These are phyloP conservation scores for Rhea pennata DNA, from an alignment of 2,113 vertebrate species.

Conservation along the genomic window DNA sequence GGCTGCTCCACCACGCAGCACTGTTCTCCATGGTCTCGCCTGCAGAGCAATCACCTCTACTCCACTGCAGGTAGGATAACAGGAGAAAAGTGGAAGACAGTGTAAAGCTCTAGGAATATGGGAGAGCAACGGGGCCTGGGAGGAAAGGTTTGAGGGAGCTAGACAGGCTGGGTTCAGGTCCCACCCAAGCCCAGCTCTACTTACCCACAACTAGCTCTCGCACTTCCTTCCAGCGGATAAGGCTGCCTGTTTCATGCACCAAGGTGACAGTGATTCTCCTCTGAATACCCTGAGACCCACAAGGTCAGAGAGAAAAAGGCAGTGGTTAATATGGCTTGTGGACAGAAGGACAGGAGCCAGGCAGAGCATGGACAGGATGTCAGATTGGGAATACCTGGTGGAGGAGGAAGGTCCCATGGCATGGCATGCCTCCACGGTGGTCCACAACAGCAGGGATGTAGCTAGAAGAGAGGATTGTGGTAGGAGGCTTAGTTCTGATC, in stretches of 20 bases:
- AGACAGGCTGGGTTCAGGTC: not conserved
- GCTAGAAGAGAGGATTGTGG: conserved; percentile 71
- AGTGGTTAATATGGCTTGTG: not conserved
- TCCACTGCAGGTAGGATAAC: not conserved
- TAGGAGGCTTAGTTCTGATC: not conserved
- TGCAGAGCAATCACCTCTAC: not conserved
- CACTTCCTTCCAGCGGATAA: conserved; percentile 93
- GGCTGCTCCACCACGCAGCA: not conserved
- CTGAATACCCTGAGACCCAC: conserved; percentile 88
- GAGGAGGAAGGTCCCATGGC: conserved; percentile 94
- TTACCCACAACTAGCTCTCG: conserved; percentile 96
- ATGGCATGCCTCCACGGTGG: conserved; percentile 94
- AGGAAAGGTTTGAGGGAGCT: too few relatives aligned
- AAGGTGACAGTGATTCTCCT: conserved; percentile 93
- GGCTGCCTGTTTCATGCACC: conserved; percentile 91
- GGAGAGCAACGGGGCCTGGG: too few relatives aligned
- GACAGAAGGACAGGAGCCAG: not conserved
- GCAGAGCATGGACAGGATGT: accelerated
- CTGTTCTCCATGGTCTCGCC: not conserved
- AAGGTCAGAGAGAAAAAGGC: not conserved
- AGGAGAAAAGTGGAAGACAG: not conserved
- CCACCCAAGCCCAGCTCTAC: conserved; percentile 4
- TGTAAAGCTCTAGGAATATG: not conserved
- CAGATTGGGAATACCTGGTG: conserved; percentile 85
- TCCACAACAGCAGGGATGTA: conserved; percentile 96